A percentile compares a stretch with the other conserved stretches of the same genome.
These are phyloP conservation scores for Stenurella melanura DNA, from an alignment of 2,888 invertebrate genomes.

Conservation along the genomic window DNA sequence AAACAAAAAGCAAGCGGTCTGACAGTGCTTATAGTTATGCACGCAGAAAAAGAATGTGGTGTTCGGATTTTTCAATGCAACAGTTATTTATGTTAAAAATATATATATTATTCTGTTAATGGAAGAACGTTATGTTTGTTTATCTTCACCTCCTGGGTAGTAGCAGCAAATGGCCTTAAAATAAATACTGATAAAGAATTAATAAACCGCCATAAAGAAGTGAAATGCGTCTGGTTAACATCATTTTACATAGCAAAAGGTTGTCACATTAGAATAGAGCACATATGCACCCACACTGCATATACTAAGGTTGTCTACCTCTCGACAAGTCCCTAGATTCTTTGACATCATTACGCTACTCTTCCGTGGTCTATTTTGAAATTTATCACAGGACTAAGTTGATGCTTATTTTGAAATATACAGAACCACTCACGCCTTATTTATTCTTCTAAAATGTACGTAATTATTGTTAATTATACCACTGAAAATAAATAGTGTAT, in stretches of 20 bases:
- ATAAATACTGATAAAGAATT: slow-evolving; percentile 47
- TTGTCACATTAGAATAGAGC: slow-evolving; percentile 42
- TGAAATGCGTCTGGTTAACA: slow-evolving; percentile 50
- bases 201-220: slow-evolving; percentile 45
- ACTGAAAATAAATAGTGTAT: slow-evolving; percentile 2
- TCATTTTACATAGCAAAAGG: slow-evolving; percentile 39
- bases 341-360: slow-evolving; percentile 66
- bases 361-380: slow-evolving; percentile 71
- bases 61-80: background rate
- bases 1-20: background rate
- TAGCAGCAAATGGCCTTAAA: slow-evolving; percentile 35
- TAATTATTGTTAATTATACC: slow-evolving; percentile 16
- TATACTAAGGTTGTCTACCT: slow-evolving; percentile 64
- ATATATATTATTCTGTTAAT: background rate
- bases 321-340: slow-evolving; percentile 57
- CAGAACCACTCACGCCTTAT: slow-evolving; percentile 45
- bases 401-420: slow-evolving; percentile 50
- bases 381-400: slow-evolving; percentile 57
- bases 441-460: slow-evolving; percentile 7
- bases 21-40: background rate
- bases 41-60: background rate
- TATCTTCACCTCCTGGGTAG: slow-evolving; percentile 42
- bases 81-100: background rate
- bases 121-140: slow-evolving; percentile 38
- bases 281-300: slow-evolving; percentile 54